A percentile compares a stretch with the other conserved stretches of the same genome.
Evolutionary conservation across 1,140 invertebrate species (phyloP).

Genomic region (Diabrotica undecimpunctata): DNA sequence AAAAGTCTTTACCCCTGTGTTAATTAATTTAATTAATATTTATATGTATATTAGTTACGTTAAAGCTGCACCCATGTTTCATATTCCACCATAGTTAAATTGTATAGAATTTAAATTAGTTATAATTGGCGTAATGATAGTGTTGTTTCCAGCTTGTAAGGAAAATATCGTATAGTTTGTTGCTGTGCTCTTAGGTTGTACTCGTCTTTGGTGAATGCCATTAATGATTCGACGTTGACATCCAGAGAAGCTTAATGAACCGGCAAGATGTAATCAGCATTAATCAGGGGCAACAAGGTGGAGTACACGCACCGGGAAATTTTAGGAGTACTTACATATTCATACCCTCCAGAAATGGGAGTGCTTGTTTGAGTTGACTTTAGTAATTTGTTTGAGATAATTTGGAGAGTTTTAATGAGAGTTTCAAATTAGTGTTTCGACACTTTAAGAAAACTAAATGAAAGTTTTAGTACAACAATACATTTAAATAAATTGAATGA

Average conservation of each 20-base stretch:
- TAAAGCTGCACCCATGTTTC: too few species aligned
- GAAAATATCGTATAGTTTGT: too few species aligned
- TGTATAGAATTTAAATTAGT: too few species aligned
- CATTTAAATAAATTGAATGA: too few species aligned
- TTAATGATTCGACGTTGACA: slow-evolving; percentile 26
- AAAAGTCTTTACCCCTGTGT: too few species aligned
- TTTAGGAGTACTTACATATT: slow-evolving; percentile 25
- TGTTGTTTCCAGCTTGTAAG: too few species aligned
- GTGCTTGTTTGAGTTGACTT: slow-evolving; percentile 7
- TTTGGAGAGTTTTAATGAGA: neutral
- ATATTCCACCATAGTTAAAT: too few species aligned
- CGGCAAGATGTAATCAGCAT: slow-evolving; percentile 33
- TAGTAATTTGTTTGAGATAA: slow-evolving; percentile 20
- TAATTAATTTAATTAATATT: too few species aligned
- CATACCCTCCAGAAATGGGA: slow-evolving; percentile 14
- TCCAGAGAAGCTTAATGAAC: slow-evolving; percentile 31
- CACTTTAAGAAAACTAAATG: too few species aligned
- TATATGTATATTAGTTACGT: too few species aligned
- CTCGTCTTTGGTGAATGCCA: slow-evolving; percentile 26
- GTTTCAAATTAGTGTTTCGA: neutral
- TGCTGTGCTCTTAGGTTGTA: neutral
- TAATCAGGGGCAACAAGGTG: slow-evolving; percentile 30
- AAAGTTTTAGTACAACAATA: too few species aligned
- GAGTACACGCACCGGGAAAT: slow-evolving; percentile 10
- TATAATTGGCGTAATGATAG: too few species aligned